phyloP scores from a whole-genome alignment of 2,113 vertebrate genomes.

The Craseonycteris thonglongyai region DNA sequence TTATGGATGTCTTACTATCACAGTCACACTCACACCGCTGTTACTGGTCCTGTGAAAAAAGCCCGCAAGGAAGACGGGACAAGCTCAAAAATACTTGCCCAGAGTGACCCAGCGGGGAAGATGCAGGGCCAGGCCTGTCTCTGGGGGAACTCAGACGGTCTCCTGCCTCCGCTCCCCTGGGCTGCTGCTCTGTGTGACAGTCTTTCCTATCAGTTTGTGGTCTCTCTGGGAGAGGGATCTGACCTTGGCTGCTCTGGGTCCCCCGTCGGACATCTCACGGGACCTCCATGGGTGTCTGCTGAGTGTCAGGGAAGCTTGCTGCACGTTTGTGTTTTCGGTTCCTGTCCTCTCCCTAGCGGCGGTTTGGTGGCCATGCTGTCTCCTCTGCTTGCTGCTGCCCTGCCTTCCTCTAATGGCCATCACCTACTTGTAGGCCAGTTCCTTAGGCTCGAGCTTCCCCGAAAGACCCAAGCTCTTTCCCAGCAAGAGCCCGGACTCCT shows the following conservation, averaged over 20 bases:
- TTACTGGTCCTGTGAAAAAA: background rate
- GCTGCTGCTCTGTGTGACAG: background rate
- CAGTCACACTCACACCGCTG: background rate
- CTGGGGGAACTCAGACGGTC: background rate
- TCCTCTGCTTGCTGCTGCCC: background rate
- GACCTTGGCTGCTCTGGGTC: background rate
- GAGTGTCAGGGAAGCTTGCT: background rate
- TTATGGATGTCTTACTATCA: background rate
- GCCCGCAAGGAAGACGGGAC: background rate
- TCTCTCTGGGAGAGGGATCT: background rate
- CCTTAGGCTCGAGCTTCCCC: background rate
- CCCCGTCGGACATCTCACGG: background rate
- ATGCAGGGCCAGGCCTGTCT: background rate
- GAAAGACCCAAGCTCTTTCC: background rate
- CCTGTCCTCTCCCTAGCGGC: background rate
- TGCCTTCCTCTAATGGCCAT: background rate
- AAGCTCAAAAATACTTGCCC: background rate
- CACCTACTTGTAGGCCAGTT: background rate
- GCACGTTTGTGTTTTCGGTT: background rate
- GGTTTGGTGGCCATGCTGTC: background rate
- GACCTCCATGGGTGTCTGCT: background rate
- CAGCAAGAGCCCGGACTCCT: background rate
- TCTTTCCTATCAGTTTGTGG: background rate
- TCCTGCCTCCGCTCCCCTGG: background rate
- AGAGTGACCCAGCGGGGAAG: background rate